A percentile compares a stretch with the other conserved stretches of the same genome.
Conservation (phyloP, 1,140 invertebrate genomes). For the Saccostrea echinata region DNA sequence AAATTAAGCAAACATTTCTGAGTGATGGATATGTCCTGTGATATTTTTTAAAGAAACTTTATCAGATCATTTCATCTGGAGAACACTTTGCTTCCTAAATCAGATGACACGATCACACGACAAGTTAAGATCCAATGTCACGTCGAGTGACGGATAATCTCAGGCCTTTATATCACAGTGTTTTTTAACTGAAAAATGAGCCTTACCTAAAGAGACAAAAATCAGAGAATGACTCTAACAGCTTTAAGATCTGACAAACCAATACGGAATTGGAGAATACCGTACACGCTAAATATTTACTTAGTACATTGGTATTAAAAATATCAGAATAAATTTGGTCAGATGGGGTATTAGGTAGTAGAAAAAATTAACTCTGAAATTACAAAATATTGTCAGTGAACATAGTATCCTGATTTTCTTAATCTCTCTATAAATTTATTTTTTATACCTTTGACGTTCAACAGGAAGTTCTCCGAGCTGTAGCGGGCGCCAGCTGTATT, state of each 20-base stretch:
- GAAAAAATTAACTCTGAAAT: not conserved
- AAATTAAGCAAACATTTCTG: conserved; percentile 4
- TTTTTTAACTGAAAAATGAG: conserved; percentile 32
- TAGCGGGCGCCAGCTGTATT: conserved; percentile 84
- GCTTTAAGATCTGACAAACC: not conserved
- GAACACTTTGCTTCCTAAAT: conserved; percentile 28
- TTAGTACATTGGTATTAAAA: not conserved
- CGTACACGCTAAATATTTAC: not conserved
- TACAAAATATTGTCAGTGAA: not conserved
- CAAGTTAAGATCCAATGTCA: not conserved
- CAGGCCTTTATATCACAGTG: not conserved
- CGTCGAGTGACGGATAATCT: not conserved
- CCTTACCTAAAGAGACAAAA: conserved; percentile 9
- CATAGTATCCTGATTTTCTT: not conserved
- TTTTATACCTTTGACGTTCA: conserved; percentile 82
- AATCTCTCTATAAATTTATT: not conserved
- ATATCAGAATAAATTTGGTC: not conserved
- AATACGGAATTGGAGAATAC: not conserved
- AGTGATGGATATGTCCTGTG: not conserved
- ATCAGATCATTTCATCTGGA: not conserved
- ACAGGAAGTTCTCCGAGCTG: conserved; percentile 82
- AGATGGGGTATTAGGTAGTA: not conserved
- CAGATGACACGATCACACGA: conserved; percentile 30
- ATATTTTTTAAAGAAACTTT: conserved; percentile 4
- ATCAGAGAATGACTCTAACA: conserved; percentile 7